Base-by-base conservation (phyloP, 2,888 invertebrate genomes). In the Diadromus collaris region DNA sequence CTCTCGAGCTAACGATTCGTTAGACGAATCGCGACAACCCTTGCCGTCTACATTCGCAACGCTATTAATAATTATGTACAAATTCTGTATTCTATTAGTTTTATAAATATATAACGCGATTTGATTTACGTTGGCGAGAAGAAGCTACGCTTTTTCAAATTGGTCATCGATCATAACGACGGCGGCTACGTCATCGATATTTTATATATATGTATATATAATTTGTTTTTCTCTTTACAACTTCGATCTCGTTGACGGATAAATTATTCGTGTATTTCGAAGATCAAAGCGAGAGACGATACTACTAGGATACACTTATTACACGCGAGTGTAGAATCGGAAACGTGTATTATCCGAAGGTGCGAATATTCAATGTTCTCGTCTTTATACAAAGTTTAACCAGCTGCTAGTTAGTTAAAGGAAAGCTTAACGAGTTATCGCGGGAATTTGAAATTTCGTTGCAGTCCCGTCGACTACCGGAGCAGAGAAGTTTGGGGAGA, bases 11-110 rank as follows among this genome's bases (percentile, higher is more conserved):
- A 61, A 48, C 48, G 32, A 64, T 78, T 78, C 63, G 32, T 54
- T 51, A 16, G 38, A 60, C 61, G 70, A 78, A 75, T 78, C 51
- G 60, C 51, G 60, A n/a, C 46, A 75, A 46, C 9, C 21, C 13
- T 48, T 32, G 54, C n/a, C 69, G 34, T 58, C 56, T 70, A 70
- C 19, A 67, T 38, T 67, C 67, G 32, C 65, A 71, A 78, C 61
- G n/a, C 27, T 27, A 65, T 68, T 64, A 56, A 24, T 60, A 51
- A 41, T 68, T 74, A 72, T 64, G 63, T 78, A 78, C 74, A 74
- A 75, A 54, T 70, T 65, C 29, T 27, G 34, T 54, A 38, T 51
- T 29, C 67, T 38, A 51, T 21, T 24, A 54, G 13, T 54, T 46
- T 76, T 65, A 16, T 65, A 65, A 70, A 60, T 54, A 64, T 58